Evolutionary conservation across 2,113 vertebrate species (phyloP).

Genomic region (Microtus ochrogaster): DNA sequence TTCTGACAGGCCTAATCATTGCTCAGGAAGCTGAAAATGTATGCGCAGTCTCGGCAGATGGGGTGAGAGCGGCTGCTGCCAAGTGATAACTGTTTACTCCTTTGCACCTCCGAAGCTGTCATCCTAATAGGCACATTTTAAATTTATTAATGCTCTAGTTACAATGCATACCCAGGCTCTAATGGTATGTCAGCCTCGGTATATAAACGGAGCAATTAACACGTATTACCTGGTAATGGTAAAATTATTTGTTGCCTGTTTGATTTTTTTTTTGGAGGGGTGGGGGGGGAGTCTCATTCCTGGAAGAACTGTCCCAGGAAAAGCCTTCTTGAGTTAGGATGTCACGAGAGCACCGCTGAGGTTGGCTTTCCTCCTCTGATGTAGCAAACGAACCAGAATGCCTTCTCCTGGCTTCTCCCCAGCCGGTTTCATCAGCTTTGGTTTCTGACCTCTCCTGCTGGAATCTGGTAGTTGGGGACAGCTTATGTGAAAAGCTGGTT

Average conservation of each 20-base stretch:
- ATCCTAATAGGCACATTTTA: constrained; percentile 95
- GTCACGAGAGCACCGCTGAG: constrained; percentile 59
- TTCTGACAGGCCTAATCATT: constrained; percentile 99
- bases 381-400: constrained; percentile 18
- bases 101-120: constrained; percentile 97
- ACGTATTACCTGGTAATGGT: constrained; percentile 91
- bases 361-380: constrained; percentile 76
- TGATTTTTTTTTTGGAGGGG: constrained; percentile 73
- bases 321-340: constrained; percentile 81
- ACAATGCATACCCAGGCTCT: constrained; percentile 93
- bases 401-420: constrained; percentile 55
- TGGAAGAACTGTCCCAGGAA: constrained; percentile 82
- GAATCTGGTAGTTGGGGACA: constrained; percentile 15
- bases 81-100: constrained; percentile 98
- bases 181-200: constrained; percentile 94
- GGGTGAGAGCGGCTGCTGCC: constrained; percentile 95
- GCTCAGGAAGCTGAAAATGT: constrained; percentile 97
- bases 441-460: background rate
- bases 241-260: constrained; percentile 92
- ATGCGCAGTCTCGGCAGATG: constrained; percentile 96
- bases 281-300: constrained; percentile 60
- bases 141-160: constrained; percentile 93
- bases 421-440: background rate
- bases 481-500: background rate
- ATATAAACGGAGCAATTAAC: constrained; percentile 95